Conservation (phyloP, 2,888 invertebrate species). For the Coelinius sp. region DNA sequence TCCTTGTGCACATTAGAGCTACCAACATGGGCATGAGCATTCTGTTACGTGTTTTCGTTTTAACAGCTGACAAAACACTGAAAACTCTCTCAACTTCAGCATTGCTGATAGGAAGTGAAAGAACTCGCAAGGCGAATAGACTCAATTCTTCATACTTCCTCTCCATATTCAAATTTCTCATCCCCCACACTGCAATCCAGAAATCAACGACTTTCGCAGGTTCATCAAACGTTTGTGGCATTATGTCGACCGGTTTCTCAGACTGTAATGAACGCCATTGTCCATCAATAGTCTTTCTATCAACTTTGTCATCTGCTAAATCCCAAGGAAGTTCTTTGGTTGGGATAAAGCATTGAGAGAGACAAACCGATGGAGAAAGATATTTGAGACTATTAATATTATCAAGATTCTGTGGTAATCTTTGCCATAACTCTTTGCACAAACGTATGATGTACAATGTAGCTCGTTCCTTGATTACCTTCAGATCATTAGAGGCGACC, state of each 20-base stretch:
- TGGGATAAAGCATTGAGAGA: background rate
- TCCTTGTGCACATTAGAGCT: slow-evolving; percentile 45
- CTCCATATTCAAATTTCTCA: slow-evolving; percentile 33
- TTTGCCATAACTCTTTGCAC: slow-evolving; percentile 30
- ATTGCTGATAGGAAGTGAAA: slow-evolving; percentile 50
- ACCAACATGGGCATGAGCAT: slow-evolving; percentile 45
- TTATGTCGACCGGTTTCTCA: too few species aligned
- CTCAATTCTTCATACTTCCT: slow-evolving; percentile 44
- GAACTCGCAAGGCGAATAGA: slow-evolving; percentile 40
- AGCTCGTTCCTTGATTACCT: slow-evolving; percentile 39
- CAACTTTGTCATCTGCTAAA: slow-evolving; percentile 28
- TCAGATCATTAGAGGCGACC: too few species aligned
- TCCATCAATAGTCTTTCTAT: slow-evolving; percentile 17
- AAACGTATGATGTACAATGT: slow-evolving; percentile 36
- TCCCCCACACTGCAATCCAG: slow-evolving; percentile 29
- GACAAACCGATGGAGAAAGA: slow-evolving; percentile 27
- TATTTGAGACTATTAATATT: slow-evolving; percentile 14
- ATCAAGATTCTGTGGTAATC: slow-evolving; percentile 28
- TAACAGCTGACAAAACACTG: slow-evolving; percentile 42
- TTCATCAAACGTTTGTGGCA: too few species aligned
- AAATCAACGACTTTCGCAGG: slow-evolving; percentile 25
- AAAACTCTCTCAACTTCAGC: slow-evolving; percentile 51
- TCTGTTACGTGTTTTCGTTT: slow-evolving; percentile 45
- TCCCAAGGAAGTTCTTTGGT: slow-evolving; percentile 20
- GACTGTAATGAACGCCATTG: slow-evolving; percentile 32